Percentiles rank a stretch among this genome's conserved stretches.
These are phyloP conservation scores for Drosophila dives DNA, from an alignment of 2,888 invertebrate genomes.

Conservation along the genomic window DNA sequence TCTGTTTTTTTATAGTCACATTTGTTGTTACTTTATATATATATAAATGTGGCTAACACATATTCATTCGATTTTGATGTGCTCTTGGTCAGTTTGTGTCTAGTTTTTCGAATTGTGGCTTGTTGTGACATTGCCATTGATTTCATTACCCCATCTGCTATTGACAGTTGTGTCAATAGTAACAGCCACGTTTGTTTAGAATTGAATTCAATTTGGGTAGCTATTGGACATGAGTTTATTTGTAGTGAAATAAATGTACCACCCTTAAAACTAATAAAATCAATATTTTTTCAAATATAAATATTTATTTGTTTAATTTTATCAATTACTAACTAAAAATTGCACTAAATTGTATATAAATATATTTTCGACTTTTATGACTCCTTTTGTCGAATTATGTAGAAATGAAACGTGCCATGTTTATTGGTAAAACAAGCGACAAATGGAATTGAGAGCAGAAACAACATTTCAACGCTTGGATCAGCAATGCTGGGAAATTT, in stretches of 20 bases:
- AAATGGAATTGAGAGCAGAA: constrained; percentile 54
- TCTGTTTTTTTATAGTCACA: constrained; percentile 29
- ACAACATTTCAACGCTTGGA: constrained; percentile 51
- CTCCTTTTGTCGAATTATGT: constrained; percentile 8
- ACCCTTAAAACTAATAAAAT: neutral
- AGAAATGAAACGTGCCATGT: constrained; percentile 57
- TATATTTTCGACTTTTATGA: neutral
- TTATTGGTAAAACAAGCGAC: constrained; percentile 52
- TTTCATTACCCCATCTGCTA: constrained; percentile 26
- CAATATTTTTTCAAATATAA: neutral
- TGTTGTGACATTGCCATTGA: constrained; percentile 49
- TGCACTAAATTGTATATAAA: neutral
- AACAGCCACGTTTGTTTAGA: constrained; percentile 25
- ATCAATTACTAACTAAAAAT: neutral
- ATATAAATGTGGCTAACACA: constrained; percentile 62
- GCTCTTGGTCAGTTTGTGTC: constrained; percentile 38
- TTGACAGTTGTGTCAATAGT: constrained; percentile 40
- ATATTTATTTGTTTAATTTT: neutral
- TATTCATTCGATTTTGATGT: constrained; percentile 69
- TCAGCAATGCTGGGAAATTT: constrained; percentile 55
- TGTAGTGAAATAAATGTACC: neutral
- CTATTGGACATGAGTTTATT: neutral
- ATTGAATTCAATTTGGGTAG: constrained; percentile 38
- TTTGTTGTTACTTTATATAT: constrained; percentile 16
- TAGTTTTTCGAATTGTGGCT: constrained; percentile 53